Base-by-base conservation (phyloP, 1,140 invertebrate genomes). In the Augochlora pura region DNA sequence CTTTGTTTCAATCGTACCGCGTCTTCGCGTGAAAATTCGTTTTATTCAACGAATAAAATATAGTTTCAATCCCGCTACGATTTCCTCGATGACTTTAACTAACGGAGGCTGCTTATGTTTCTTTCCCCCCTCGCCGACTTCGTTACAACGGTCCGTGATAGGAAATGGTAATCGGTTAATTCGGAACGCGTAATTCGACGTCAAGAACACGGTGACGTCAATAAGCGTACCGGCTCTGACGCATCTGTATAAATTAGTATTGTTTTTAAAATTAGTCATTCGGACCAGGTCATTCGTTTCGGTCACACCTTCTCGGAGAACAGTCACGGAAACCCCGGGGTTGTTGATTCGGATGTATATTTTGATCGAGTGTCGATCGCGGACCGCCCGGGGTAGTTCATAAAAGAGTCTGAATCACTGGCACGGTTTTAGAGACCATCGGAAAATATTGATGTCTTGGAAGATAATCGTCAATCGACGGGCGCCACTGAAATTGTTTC, bases 261-360 rank as follows among this genome's bases (percentile, higher is more conserved):
- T 85, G 72, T 85, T 82, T 82, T 73, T 32, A 82, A 14, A 73
- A 16, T 86, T 85, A 79, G 14, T 86, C 80, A 85, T 18, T 21
- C 10, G 21, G 14, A 16, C 16, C 27, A 21, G 12, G 54, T 71
- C 10, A 18, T 54, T n/a, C 66, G 71, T 63, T 12, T 39, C 46
- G 57, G 42, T 52, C 57, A 21, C 21, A 7, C 18, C n/a, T 10
- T 18, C 27, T 14, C 42, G 23, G 23, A 52, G 78, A 74, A 67
- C 46, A 74, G 27, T 25, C 42, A 10, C n/a, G 4, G 10, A 46
- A 32, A 32, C 32, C 1, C 23, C 16, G 32, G 18, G 25, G 8
- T 1, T n/a, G 21, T 6, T 10, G 21, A 3, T 14, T 14, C 64
- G 32, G 0, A 54, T 68, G 71, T 73, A 63, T 84, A 81, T 84